phyloP scores from a whole-genome alignment of 2,888 invertebrate genomes.

The Athetis lepigone region DNA sequence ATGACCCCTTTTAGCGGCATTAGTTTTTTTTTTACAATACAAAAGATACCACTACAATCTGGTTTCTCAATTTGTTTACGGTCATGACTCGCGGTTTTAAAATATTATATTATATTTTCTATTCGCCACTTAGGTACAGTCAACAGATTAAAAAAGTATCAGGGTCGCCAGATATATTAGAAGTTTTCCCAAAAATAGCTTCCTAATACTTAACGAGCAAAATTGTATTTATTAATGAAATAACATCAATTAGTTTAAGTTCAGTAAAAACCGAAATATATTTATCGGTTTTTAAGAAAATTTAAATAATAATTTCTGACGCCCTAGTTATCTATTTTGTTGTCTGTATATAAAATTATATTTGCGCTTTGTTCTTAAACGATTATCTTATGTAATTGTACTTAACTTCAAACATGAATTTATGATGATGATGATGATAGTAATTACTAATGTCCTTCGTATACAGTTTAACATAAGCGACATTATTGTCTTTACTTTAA shows the following conservation, averaged over 20 bases:
- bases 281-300: too few relatives aligned
- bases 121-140: too few relatives aligned
- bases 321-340: too few relatives aligned
- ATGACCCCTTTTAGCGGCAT: slow-evolving; percentile 32
- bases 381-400: neutral
- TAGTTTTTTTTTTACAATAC: slow-evolving; percentile 14
- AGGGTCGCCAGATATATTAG: too few relatives aligned
- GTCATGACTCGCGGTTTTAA: slow-evolving; percentile 14
- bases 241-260: too few relatives aligned
- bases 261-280: too few relatives aligned
- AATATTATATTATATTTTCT: neutral
- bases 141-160: too few relatives aligned
- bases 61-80: neutral
- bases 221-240: too few relatives aligned
- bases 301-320: too few relatives aligned
- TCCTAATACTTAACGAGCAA: too few relatives aligned
- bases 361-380: neutral
- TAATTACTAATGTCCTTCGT: neutral
- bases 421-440: slow-evolving; percentile 1
- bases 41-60: slow-evolving; percentile 6
- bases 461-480: neutral
- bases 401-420: neutral
- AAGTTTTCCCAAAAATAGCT: too few relatives aligned
- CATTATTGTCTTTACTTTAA: slow-evolving; percentile 1
- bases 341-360: too few relatives aligned